Percentiles rank a stretch among this genome's conserved stretches.
Conservation (phyloP, 2,797 vertebrate genomes). For the Hyperoplus immaculatus region DNA sequence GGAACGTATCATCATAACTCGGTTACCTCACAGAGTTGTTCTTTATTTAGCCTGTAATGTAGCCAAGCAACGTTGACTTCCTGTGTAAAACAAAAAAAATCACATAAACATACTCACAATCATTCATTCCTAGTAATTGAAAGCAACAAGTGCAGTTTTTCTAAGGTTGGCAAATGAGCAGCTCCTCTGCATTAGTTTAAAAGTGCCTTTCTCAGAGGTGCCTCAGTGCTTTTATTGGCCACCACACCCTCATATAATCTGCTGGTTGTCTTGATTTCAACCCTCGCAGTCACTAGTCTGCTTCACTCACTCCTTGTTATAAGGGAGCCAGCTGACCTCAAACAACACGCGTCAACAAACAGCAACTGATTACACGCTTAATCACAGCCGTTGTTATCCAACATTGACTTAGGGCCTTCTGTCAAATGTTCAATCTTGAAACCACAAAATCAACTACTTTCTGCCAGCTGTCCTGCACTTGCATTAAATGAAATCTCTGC, state of each 20-base stretch:
- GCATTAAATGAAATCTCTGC: neutral
- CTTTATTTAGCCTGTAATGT: conserved; percentile 55
- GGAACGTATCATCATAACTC: conserved; percentile 66
- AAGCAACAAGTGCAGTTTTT: neutral
- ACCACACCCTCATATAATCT: conserved; percentile 21
- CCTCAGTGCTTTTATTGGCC: conserved; percentile 1
- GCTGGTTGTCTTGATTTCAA: conserved; percentile 8
- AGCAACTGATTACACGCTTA: conserved; percentile 36
- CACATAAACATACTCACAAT: neutral
- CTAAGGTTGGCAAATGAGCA: neutral
- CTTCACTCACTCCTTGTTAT: neutral
- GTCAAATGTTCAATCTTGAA: neutral
- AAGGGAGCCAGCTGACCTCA: conserved; percentile 20
- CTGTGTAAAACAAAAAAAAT: conserved; percentile 27
- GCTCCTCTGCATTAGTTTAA: conserved; percentile 1
- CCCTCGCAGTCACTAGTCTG: conserved; percentile 1
- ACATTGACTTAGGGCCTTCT: neutral
- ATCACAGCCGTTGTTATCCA: neutral
- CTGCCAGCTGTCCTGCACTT: neutral
- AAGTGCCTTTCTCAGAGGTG: conserved; percentile 2
- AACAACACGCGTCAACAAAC: conserved; percentile 31
- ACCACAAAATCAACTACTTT: neutral
- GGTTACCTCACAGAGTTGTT: conserved; percentile 31
- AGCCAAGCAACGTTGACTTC: conserved; percentile 23
- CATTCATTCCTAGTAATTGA: conserved; percentile 17